These are phyloP conservation scores for Ceratina japonica DNA, from an alignment of 1,140 invertebrate genomes.

Conservation along the genomic window DNA sequence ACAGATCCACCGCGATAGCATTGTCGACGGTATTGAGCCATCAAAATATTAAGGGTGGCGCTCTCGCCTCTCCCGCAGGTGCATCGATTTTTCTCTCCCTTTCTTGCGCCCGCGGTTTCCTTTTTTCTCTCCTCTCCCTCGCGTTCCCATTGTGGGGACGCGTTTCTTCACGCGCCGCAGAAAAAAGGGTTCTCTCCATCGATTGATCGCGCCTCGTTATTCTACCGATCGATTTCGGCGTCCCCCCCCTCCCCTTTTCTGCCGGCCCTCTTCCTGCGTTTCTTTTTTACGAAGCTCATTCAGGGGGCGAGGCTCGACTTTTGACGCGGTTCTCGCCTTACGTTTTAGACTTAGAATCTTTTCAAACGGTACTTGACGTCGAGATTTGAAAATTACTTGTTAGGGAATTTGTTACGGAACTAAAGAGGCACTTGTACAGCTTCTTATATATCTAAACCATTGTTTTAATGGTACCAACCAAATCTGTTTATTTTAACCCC, in stretches of 20 bases:
- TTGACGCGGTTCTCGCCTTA: not conserved
- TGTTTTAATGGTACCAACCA: too few relatives aligned
- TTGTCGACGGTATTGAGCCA: conserved; percentile 76
- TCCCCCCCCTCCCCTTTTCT: not conserved
- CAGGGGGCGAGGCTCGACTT: not conserved
- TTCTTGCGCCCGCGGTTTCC: not conserved
- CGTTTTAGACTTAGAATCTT: not conserved
- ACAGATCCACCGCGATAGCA: conserved; percentile 69
- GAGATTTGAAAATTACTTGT: too few relatives aligned
- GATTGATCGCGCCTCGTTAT: conserved; percentile 58
- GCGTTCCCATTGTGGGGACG: conserved; percentile 40
- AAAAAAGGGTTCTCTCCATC: conserved; percentile 48
- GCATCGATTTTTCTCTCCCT: conserved; percentile 50
- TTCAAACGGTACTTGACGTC: too few relatives aligned
- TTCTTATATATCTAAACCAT: too few relatives aligned
- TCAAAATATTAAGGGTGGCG: conserved; percentile 75
- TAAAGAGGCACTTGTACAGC: too few relatives aligned
- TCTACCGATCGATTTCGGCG: conserved; percentile 45
- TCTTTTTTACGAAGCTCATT: not conserved
- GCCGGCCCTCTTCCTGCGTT: not conserved
- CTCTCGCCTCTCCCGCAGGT: conserved; percentile 50
- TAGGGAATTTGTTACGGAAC: too few relatives aligned
- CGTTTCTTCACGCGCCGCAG: conserved; percentile 52
- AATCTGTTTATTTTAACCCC: too few relatives aligned
- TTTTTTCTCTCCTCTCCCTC: not conserved